Evolutionary conservation across 1,140 invertebrate genomes (phyloP).

Genomic region (Drosophila virilis): DNA sequence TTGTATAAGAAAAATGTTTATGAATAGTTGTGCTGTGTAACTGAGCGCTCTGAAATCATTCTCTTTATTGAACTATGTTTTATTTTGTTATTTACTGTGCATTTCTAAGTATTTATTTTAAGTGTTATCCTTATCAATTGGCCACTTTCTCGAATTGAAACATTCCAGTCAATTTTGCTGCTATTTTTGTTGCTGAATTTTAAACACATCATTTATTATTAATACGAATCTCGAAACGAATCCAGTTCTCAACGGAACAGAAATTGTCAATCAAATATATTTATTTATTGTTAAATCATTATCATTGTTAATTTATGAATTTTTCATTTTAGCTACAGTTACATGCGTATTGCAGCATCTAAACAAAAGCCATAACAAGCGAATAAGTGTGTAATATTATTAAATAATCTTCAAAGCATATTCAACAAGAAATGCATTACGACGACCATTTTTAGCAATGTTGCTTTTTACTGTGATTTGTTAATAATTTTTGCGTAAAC

Average conservation of each 20-base stretch:
- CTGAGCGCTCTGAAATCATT: constrained; percentile 15
- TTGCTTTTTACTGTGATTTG: constrained; percentile 81
- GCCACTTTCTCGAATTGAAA: constrained; percentile 22
- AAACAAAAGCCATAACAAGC: constrained; percentile 36
- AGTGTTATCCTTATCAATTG: constrained; percentile 56
- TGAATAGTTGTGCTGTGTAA: constrained; percentile 41
- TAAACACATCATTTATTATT: neutral
- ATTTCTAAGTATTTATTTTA: constrained; percentile 43
- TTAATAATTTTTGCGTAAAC: constrained; percentile 72
- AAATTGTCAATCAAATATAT: neutral
- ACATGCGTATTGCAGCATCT: constrained; percentile 20
- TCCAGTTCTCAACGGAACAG: neutral
- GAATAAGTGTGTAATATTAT: constrained; percentile 32
- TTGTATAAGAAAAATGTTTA: constrained; percentile 1
- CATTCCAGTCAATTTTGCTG: constrained; percentile 53
- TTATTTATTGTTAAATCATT: neutral
- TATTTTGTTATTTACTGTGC: constrained; percentile 34
- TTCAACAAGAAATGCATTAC: constrained; percentile 24
- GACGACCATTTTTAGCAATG: constrained; percentile 64
- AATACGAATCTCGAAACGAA: neutral
- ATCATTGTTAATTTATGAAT: neutral
- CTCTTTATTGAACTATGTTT: neutral
- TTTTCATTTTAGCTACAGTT: constrained; percentile 28
- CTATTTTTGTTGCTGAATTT: constrained; percentile 44
- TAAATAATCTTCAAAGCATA: constrained; percentile 27